phyloP scores from a whole-genome alignment of 2,797 vertebrate species.

The Alcedo atthis region DNA sequence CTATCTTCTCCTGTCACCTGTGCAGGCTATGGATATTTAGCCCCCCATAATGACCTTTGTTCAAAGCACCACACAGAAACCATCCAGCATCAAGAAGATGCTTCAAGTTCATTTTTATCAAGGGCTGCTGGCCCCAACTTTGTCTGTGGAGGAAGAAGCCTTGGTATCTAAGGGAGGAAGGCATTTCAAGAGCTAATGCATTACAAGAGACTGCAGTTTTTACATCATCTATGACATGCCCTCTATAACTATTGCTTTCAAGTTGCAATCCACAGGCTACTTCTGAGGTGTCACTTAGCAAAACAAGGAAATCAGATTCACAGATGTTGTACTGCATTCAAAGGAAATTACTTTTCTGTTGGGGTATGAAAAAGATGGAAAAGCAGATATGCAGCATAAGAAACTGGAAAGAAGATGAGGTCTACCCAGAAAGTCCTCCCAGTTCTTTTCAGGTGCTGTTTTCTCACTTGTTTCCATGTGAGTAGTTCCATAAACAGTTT shows the following conservation, averaged over 20 bases:
- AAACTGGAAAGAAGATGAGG: neutral
- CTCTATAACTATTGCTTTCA: neutral
- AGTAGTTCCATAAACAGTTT: neutral
- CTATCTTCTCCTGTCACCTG: neutral
- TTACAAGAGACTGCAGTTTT: neutral
- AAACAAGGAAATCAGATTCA: neutral
- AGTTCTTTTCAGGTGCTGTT: neutral
- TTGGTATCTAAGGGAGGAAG: neutral
- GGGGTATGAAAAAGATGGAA: neutral
- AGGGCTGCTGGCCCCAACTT: neutral
- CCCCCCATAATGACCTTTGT: neutral
- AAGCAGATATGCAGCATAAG: neutral
- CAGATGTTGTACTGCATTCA: neutral
- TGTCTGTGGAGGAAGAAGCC: neutral
- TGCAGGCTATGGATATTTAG: neutral
- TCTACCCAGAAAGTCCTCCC: neutral
- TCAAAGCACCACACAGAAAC: neutral
- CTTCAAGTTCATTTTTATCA: neutral
- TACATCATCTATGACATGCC: accelerated
- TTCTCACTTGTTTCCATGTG: neutral
- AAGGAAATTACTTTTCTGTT: neutral
- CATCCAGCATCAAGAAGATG: neutral
- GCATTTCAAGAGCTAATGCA: neutral
- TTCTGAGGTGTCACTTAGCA: neutral
- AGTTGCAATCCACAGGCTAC: neutral